Percentiles rank a stretch among this genome's conserved stretches.
phyloP scores from a whole-genome alignment of 2,113 vertebrate genomes.

The Neoarius graeffei region DNA sequence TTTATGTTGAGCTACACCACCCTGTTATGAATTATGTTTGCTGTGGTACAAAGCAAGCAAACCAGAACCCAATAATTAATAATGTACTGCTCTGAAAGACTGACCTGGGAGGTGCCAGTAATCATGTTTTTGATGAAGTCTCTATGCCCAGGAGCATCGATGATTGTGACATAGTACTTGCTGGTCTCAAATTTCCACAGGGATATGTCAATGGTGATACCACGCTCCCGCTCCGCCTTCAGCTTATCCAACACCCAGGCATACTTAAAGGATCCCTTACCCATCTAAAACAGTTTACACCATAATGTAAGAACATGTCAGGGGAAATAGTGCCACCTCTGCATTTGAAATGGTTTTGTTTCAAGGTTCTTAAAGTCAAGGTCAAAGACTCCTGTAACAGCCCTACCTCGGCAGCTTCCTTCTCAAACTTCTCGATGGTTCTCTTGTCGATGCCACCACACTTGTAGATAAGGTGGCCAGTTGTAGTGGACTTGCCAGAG shows the following conservation, averaged over 20 bases:
- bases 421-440: slow-evolving; percentile 98
- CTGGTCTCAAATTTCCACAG: slow-evolving; percentile 98
- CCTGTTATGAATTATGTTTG: too few species aligned
- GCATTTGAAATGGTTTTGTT: background rate
- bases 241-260: slow-evolving; percentile 99
- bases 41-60: too few species aligned
- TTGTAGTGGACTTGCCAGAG: slow-evolving; percentile 97
- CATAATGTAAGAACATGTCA: background rate
- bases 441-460: slow-evolving; percentile 98
- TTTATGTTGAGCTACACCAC: too few species aligned
- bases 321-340: background rate
- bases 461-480: slow-evolving; percentile 98
- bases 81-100: too few species aligned
- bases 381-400: background rate
- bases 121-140: too few species aligned
- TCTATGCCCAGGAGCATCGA: too few species aligned
- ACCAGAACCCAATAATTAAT: too few species aligned
- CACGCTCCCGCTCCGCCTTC: slow-evolving; percentile 96
- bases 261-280: slow-evolving; percentile 97
- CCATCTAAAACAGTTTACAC: slow-evolving; percentile 78
- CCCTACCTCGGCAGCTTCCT: slow-evolving; percentile 93
- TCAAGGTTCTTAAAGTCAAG: background rate
- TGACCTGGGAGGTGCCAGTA: too few species aligned
- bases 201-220: slow-evolving; percentile 97
- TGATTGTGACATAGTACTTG: slow-evolving; percentile 79